A percentile compares a stretch with the other conserved stretches of the same genome.
These are phyloP conservation scores for Melieria crassipennis DNA, from an alignment of 2,888 invertebrate species.

Conservation along the genomic window DNA sequence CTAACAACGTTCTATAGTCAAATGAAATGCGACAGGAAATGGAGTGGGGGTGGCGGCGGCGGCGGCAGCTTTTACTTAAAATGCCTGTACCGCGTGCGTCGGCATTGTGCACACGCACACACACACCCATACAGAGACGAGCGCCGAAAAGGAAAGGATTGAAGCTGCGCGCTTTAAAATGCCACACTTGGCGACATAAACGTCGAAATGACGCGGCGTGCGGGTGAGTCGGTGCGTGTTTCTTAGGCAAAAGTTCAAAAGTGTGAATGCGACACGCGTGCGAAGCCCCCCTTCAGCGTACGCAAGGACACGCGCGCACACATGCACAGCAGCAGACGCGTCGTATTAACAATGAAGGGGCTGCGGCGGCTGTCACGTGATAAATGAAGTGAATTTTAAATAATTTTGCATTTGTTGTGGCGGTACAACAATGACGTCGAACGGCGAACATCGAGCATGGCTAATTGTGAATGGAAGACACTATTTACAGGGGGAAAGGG, in stretches of 20 bases:
- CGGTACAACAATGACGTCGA: conserved; percentile 25
- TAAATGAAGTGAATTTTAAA: conserved; percentile 27
- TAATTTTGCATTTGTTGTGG: conserved; percentile 41
- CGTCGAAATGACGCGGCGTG: no score
- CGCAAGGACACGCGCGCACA: background rate
- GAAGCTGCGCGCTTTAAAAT: conserved; percentile 41
- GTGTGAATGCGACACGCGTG: no score
- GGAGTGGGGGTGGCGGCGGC: no score
- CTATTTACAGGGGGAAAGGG: no score
- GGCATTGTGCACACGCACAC: conserved; percentile 12
- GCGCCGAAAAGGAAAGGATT: conserved; percentile 40
- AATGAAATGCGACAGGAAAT: no score
- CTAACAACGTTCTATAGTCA: background rate
- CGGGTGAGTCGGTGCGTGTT: no score
- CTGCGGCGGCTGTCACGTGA: no score
- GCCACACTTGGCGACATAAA: conserved; percentile 14
- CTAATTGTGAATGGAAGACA: no score
- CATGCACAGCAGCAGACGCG: background rate
- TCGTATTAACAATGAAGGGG: no score
- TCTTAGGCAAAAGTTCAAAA: no score
- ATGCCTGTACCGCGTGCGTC: conserved; percentile 41
- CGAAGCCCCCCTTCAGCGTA: background rate
- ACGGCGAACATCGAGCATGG: conserved; percentile 5
- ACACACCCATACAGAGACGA: conserved; percentile 24
- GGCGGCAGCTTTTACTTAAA: conserved; percentile 46